Percentiles rank a stretch among this genome's conserved stretches.
phyloP scores from a whole-genome alignment of 2,888 invertebrate species.

The Platycheirus rosarum region DNA sequence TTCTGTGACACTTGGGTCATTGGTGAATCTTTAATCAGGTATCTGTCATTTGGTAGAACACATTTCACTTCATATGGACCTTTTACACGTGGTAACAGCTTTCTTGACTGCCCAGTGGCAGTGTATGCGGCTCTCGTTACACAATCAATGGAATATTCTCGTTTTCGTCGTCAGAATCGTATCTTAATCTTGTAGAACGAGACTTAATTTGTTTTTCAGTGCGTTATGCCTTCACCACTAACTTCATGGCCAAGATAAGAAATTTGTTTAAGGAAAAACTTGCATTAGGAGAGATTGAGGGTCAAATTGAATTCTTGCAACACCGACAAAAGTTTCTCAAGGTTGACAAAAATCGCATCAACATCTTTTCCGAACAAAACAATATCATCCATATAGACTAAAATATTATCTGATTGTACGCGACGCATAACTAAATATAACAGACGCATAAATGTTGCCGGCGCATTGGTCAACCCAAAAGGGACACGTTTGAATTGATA shows the following conservation, averaged over 20 bases:
- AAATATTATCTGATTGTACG: constrained; percentile 24
- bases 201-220: neutral
- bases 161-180: constrained; percentile 2
- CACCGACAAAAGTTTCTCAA: constrained; percentile 13
- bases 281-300: constrained; percentile 4
- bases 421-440: constrained; percentile 6
- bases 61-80: constrained; percentile 44
- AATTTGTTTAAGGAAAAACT: constrained; percentile 14
- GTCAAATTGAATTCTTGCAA: constrained; percentile 2
- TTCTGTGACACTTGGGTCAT: constrained; percentile 7
- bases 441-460: constrained; percentile 74
- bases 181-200: neutral
- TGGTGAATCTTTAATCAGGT: neutral
- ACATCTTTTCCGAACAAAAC: constrained; percentile 9
- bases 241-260: constrained; percentile 31
- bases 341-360: neutral
- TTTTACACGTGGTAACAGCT: constrained; percentile 30
- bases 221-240: constrained; percentile 27
- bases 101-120: constrained; percentile 37
- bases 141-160: neutral
- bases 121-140: constrained; percentile 26
- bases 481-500: constrained; percentile 75
- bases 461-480: constrained; percentile 70
- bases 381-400: constrained; percentile 41
- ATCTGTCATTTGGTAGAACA: constrained; percentile 28